phyloP scores from a whole-genome alignment of 2,797 vertebrate species.

The Chiloscyllium punctatum region DNA sequence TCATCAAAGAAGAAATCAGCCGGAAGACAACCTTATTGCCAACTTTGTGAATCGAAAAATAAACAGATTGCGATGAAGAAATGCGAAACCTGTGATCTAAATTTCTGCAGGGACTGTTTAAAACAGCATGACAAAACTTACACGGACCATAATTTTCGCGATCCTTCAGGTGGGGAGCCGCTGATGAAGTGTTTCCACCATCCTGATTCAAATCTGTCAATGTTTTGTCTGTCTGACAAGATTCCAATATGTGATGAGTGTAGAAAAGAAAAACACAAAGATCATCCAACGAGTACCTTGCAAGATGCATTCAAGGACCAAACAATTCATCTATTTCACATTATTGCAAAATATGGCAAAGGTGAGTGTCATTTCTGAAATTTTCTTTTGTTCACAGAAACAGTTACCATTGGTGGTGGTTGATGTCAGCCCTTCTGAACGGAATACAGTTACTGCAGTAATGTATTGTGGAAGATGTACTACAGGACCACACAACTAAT shows the following conservation, averaged over 20 bases:
- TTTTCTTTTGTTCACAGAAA: background rate
- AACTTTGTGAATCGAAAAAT: background rate
- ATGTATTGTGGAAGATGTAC: no score
- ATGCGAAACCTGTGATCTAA: slow-evolving; percentile 39
- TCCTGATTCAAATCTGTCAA: background rate
- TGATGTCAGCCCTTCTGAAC: background rate
- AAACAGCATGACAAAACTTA: background rate
- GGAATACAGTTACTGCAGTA: no score
- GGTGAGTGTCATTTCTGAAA: background rate
- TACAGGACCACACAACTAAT: no score
- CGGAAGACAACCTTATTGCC: background rate
- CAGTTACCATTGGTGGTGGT: background rate
- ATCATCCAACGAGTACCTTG: background rate
- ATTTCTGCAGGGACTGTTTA: slow-evolving; percentile 40
- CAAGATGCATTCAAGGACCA: background rate
- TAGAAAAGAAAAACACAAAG: background rate
- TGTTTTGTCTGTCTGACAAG: background rate
- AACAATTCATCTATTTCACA: background rate
- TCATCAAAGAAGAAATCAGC: background rate
- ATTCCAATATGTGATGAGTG: slow-evolving; percentile 6
- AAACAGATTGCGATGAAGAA: background rate
- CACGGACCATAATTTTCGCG: background rate
- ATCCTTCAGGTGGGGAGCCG: background rate
- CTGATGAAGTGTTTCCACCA: background rate
- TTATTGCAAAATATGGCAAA: slow-evolving; percentile 28